Evolutionary conservation across 2,888 invertebrate genomes (phyloP), one percentile per base, ranked within the genome.

Genomic region (Amphimallon solstitiale): DNA sequence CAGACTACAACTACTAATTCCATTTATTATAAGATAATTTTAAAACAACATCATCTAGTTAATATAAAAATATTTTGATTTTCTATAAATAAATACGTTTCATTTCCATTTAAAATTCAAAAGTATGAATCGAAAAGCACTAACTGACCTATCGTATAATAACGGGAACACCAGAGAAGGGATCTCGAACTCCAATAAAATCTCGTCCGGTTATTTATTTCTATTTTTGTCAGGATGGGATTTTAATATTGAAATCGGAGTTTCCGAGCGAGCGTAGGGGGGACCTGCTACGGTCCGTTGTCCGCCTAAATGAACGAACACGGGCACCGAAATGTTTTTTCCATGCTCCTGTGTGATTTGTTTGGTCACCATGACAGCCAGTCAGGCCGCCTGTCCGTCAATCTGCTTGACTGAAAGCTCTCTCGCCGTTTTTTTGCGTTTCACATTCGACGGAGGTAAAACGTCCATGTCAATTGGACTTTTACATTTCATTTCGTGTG

Each of bases 261-360:
- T 12, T 46, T 56, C 59, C 21, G 49, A 37, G 78, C 46, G 63
- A 40, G 29, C n/a, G 19, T 45, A 23, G 73, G 23, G 37, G 48
- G 38, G 64, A 34, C 48, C 38, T 29, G 51, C 59, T 38, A 49
- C 63, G 60, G 66, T 64, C 60, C 64, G 48, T 45, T 70, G 70
- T 67, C 70, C 73, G 74, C 71, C 77, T 75, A 79, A 80, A 80
- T 80, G 78, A 78, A 76, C 74, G 75, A 75, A 77, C 79, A 73
- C 29, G 56, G 43, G 43, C 56, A 59, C 72, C 73, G 75, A 80
- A 81, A 80, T 79, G 79, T 77, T 80, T 80, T 80, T 81, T 80
- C 79, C 76, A 78, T 80, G 79, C 79, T 80, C 75, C 72, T 63
- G 72, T 73, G 74, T 76, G 78, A 78, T 79, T 75, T 77, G 77